Conservation (phyloP, 2,888 invertebrate genomes). For the Drosophila subsilvestris region DNA sequence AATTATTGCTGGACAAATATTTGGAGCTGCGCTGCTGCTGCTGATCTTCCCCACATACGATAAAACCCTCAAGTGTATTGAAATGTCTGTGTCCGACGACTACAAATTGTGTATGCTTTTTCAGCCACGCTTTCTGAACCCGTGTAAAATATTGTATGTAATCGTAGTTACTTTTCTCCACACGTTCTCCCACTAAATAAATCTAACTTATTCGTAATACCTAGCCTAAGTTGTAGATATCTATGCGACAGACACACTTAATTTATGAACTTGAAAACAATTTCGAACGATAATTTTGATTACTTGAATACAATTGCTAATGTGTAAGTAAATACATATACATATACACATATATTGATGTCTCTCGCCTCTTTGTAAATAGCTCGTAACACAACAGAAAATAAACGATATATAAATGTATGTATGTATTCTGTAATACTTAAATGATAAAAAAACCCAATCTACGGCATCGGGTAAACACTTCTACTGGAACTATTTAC, state of each 20-base stretch:
- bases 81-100: neutral
- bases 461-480: constrained; percentile 11
- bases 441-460: constrained; percentile 11
- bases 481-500: constrained; percentile 40
- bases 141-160: constrained; percentile 74
- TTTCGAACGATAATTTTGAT: constrained; percentile 28
- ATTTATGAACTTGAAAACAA: constrained; percentile 28
- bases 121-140: constrained; percentile 28
- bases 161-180: constrained; percentile 49
- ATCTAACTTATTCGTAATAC: constrained; percentile 66
- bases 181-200: constrained; percentile 53
- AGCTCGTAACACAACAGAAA: constrained; percentile 51
- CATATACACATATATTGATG: neutral
- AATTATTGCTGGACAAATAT: constrained; percentile 48
- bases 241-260: constrained; percentile 38
- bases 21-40: constrained; percentile 6
- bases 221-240: constrained; percentile 74
- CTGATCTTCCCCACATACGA: constrained; percentile 6
- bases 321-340: constrained; percentile 19
- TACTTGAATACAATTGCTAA: constrained; percentile 19
- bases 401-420: constrained; percentile 35
- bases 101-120: neutral
- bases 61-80: neutral
- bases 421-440: constrained; percentile 40
- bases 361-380: constrained; percentile 60